A percentile compares a stretch with the other conserved stretches of the same genome.
These are phyloP conservation scores for Clistopyga incitator DNA, from an alignment of 2,888 invertebrate species.

Conservation along the genomic window DNA sequence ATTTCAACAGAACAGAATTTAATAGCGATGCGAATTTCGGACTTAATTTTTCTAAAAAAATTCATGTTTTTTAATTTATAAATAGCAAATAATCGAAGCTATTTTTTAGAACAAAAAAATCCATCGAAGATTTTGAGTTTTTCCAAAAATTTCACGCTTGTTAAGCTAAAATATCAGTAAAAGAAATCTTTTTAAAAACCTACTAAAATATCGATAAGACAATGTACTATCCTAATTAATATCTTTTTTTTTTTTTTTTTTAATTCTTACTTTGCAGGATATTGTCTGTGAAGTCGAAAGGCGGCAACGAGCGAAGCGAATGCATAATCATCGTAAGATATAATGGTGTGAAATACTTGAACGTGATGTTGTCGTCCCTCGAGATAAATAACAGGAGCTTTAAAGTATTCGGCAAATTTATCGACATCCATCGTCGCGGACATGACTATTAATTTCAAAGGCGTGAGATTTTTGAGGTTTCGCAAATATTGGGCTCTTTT, in stretches of 20 bases:
- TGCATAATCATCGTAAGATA: slow-evolving; percentile 92
- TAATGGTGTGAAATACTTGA: slow-evolving; percentile 89
- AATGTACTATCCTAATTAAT: not conserved
- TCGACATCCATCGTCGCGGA: slow-evolving; percentile 99
- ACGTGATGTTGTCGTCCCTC: slow-evolving; percentile 95
- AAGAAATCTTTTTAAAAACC: too few relatives aligned
- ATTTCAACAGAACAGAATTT: too few relatives aligned
- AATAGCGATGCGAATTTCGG: too few relatives aligned
- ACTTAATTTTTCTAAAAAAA: too few relatives aligned
- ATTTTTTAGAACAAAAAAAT: too few relatives aligned
- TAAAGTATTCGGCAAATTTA: slow-evolving; percentile 95
- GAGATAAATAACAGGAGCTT: slow-evolving; percentile 93
- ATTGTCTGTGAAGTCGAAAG: slow-evolving; percentile 94
- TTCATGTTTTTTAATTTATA: too few relatives aligned
- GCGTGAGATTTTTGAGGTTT: slow-evolving; percentile 86
- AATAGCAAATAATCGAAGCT: not conserved
- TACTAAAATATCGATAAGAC: not conserved
- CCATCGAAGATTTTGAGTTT: too few relatives aligned
- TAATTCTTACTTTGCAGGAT: slow-evolving; percentile 90
- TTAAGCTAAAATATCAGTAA: too few relatives aligned
- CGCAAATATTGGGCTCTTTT: slow-evolving; percentile 93
- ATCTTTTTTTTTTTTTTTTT: not conserved
- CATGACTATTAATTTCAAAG: slow-evolving; percentile 93
- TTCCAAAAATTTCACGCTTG: too few relatives aligned
- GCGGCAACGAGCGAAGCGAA: slow-evolving; percentile 93